Percentiles rank a stretch among this genome's conserved stretches.
Evolutionary conservation across 2,888 invertebrate species (phyloP).

Genomic region (Frankliniella intonsa): DNA sequence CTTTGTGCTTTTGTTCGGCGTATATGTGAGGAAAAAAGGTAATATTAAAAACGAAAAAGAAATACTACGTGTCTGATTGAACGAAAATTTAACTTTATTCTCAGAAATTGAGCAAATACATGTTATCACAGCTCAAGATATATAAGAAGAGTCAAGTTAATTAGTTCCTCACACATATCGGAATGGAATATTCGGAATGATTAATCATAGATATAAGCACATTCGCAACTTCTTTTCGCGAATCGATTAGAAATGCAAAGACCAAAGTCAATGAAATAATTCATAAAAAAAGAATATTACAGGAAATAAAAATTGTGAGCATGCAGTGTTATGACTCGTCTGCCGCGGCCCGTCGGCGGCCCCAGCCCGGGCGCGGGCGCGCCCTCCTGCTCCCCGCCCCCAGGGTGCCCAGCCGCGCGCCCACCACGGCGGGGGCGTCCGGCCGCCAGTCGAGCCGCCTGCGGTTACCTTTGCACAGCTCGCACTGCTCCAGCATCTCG

Average conservation of each 20-base stretch:
- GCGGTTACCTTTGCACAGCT: slow-evolving; percentile 54
- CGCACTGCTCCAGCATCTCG: slow-evolving; percentile 71
- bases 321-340: background rate
- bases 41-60: background rate
- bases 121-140: background rate
- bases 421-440: slow-evolving; percentile 23
- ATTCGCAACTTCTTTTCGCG: background rate
- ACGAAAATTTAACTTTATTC: background rate
- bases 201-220: background rate
- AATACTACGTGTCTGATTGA: background rate
- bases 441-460: slow-evolving; percentile 38
- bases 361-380: background rate
- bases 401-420: slow-evolving; percentile 5
- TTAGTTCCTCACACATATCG: background rate
- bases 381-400: background rate
- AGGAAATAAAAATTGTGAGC: background rate
- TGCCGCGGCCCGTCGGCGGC: background rate
- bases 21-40: background rate
- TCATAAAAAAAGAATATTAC: background rate
- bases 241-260: background rate
- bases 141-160: background rate
- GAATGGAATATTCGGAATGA: background rate
- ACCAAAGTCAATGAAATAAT: background rate
- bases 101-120: background rate
- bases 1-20: background rate